A percentile compares a stretch with the other conserved stretches of the same genome.
These are phyloP conservation scores for Ancistrus triradiatus DNA, from an alignment of 2,113 vertebrate genomes.

Conservation along the genomic window DNA sequence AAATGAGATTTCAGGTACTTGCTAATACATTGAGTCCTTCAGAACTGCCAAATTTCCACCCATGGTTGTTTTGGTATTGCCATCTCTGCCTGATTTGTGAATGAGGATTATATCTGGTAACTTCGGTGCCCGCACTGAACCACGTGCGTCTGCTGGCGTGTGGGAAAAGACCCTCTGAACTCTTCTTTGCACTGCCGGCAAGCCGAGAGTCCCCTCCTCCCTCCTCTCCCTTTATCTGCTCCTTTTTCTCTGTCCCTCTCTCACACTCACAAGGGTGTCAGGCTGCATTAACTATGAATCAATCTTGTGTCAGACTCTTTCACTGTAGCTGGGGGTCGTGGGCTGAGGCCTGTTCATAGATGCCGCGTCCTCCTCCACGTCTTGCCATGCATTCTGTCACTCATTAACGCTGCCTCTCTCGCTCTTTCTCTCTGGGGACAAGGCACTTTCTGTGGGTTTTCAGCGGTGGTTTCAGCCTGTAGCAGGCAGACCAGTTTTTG, in stretches of 20 bases:
- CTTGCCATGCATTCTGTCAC: slow-evolving; percentile 49
- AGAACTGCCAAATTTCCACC: no score
- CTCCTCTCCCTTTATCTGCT: slow-evolving; percentile 63
- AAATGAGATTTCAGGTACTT: no score
- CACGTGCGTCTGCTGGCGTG: slow-evolving; percentile 50
- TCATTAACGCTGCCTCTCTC: slow-evolving; percentile 5
- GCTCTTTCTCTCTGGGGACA: slow-evolving; percentile 14
- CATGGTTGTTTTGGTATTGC: no score
- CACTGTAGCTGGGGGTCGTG: slow-evolving; percentile 73
- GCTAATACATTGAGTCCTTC: no score
- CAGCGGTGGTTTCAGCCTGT: slow-evolving; percentile 25
- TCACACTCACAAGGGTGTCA: slow-evolving; percentile 71
- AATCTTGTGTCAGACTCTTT: slow-evolving; percentile 75
- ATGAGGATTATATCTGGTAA: no score
- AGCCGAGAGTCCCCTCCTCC: slow-evolving; percentile 62
- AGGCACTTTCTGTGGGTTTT: slow-evolving; percentile 23
- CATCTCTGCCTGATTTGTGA: no score
- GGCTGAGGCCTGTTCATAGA: slow-evolving; percentile 63
- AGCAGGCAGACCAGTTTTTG: slow-evolving; percentile 30
- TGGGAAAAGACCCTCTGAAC: slow-evolving; percentile 67
- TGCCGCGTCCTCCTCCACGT: slow-evolving; percentile 64
- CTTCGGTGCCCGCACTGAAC: no score
- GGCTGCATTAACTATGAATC: slow-evolving; percentile 78
- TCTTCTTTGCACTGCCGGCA: slow-evolving; percentile 66
- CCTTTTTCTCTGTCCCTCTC: slow-evolving; percentile 70